Conservation (phyloP, 1,140 invertebrate genomes). For the Chionoecetes opilio region DNA sequence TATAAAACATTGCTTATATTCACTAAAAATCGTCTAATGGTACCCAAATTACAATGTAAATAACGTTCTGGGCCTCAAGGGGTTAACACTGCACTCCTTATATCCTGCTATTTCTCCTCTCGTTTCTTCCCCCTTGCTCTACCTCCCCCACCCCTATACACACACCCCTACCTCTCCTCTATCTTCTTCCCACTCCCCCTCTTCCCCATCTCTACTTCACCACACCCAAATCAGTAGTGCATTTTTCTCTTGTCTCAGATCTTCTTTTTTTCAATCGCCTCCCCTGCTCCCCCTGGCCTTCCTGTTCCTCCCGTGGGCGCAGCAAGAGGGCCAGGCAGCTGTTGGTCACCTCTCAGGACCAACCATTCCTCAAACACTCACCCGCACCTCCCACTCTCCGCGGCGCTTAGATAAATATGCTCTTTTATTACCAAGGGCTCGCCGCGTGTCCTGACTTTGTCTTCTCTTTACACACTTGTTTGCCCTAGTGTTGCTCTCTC, state of each 20-base stretch:
- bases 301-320: background rate
- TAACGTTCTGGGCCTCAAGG: too few relatives aligned
- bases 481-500: background rate
- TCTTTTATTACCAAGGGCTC: background rate
- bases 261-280: background rate
- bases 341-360: background rate
- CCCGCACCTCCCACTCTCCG: constrained; percentile 2
- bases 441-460: background rate
- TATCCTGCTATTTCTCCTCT: background rate
- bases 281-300: background rate
- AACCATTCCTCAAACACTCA: constrained; percentile 37
- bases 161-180: background rate
- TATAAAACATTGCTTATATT: too few relatives aligned
- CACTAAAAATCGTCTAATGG: too few relatives aligned
- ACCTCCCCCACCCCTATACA: background rate
- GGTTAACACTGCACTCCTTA: too few relatives aligned
- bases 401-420: background rate
- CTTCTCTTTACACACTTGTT: constrained; percentile 27
- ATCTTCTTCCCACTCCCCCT: background rate
- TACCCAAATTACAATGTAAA: too few relatives aligned
- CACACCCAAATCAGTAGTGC: background rate
- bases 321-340: background rate
- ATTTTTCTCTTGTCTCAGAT: background rate
- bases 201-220: background rate
- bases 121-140: background rate